phyloP scores from a whole-genome alignment of 2,797 vertebrate species.

The Hozukius guyotensis region DNA sequence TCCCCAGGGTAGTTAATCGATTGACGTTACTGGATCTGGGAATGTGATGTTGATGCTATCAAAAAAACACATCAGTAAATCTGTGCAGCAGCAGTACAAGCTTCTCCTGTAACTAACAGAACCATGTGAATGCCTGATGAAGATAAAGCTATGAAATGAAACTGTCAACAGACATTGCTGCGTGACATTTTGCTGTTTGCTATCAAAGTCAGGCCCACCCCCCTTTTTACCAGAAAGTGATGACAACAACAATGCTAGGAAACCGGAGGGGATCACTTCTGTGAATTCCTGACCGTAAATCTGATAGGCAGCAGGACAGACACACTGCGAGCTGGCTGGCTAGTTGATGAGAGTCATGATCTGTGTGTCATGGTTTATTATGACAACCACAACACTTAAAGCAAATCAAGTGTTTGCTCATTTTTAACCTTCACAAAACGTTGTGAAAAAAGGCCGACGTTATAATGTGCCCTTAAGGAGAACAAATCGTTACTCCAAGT shows the following conservation, averaged over 20 bases:
- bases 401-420: not conserved
- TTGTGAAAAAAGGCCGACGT: too few species aligned
- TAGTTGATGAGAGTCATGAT: not conserved
- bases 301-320: constrained; percentile 30
- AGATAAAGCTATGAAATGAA: not conserved
- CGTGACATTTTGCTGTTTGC: constrained; percentile 17
- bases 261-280: constrained; percentile 55
- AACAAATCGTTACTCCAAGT: too few species aligned
- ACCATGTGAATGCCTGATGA: not conserved
- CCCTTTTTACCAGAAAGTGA: constrained; percentile 58
- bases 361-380: not conserved
- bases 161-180: not conserved
- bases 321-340: constrained; percentile 18
- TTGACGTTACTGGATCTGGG: not conserved
- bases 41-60: not conserved
- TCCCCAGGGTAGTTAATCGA: not conserved
- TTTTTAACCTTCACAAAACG: not conserved
- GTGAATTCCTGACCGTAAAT: constrained; percentile 64
- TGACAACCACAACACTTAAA: not conserved
- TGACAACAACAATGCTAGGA: constrained; percentile 72
- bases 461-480: too few species aligned
- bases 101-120: not conserved
- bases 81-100: not conserved
- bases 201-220: constrained; percentile 43
- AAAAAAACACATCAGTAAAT: not conserved